These are phyloP conservation scores for Oreohelix idahoensis DNA, from an alignment of 1,140 invertebrate species.

Conservation along the genomic window DNA sequence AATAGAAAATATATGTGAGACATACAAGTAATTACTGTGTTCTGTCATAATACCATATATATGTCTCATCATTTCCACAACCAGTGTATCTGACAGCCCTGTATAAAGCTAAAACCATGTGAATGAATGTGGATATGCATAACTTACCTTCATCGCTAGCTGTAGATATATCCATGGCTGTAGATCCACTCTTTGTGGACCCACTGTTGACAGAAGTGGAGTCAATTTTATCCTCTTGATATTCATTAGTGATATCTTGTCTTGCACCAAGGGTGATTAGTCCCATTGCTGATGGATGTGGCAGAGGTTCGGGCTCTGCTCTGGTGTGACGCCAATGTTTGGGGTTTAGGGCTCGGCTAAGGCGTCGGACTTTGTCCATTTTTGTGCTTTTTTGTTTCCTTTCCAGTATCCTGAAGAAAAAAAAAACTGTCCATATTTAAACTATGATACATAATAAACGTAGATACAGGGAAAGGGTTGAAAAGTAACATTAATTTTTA, in stretches of 20 bases:
- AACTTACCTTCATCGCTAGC: background rate
- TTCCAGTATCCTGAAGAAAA: slow-evolving; percentile 25
- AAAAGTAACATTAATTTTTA: too few relatives aligned
- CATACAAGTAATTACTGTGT: too few relatives aligned
- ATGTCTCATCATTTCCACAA: too few relatives aligned
- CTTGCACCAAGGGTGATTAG: background rate
- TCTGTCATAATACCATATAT: too few relatives aligned
- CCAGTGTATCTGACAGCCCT: too few relatives aligned
- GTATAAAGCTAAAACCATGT: too few relatives aligned
- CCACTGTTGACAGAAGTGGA: background rate
- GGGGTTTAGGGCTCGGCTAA: slow-evolving; percentile 39
- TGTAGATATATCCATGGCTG: background rate
- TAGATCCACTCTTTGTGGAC: background rate
- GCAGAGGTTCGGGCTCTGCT: slow-evolving; percentile 21
- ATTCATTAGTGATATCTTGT: background rate
- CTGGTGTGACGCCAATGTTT: slow-evolving; percentile 42
- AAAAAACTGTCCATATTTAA: too few relatives aligned
- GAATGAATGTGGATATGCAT: background rate
- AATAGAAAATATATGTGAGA: too few relatives aligned
- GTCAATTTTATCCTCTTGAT: background rate
- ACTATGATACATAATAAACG: too few relatives aligned
- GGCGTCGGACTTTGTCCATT: slow-evolving; percentile 37
- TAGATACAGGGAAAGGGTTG: too few relatives aligned
- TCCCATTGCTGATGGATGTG: slow-evolving; percentile 35
- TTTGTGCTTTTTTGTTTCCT: slow-evolving; percentile 19